These are phyloP conservation scores for Lota lota DNA, from an alignment of 2,113 vertebrate species.

Conservation along the genomic window DNA sequence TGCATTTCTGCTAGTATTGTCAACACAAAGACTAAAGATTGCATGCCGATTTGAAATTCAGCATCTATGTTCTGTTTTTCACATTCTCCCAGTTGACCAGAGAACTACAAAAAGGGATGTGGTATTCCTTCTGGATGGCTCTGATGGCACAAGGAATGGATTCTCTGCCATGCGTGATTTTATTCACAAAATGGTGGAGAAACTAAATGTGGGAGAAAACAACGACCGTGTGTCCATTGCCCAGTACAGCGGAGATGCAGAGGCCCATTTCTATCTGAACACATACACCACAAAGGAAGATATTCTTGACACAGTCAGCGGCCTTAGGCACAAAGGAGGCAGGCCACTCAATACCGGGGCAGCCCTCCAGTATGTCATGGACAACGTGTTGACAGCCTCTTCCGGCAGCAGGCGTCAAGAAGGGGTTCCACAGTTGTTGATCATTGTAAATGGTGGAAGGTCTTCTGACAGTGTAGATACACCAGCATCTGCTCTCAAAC, in stretches of 20 bases:
- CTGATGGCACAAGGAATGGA: constrained; percentile 57
- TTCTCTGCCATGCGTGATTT: constrained; percentile 59
- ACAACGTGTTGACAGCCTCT: constrained; percentile 76
- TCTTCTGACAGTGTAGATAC: constrained; percentile 76
- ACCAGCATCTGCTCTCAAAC: constrained; percentile 67
- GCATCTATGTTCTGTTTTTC: neutral
- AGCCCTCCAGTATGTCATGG: constrained; percentile 78
- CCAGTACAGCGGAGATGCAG: constrained; percentile 64
- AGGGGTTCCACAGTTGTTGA: constrained; percentile 80
- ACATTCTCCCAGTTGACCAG: neutral
- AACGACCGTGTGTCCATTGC: constrained; percentile 62
- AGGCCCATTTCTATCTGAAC: constrained; percentile 63
- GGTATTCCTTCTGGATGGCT: constrained; percentile 74
- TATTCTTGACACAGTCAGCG: constrained; percentile 36
- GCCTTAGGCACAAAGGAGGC: constrained; percentile 63
- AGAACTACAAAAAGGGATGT: constrained; percentile 36
- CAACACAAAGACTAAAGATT: too few species aligned
- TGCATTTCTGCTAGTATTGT: too few species aligned
- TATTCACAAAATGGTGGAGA: constrained; percentile 57
- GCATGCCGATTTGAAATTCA: too few species aligned
- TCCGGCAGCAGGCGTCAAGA: constrained; percentile 84
- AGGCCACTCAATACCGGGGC: constrained; percentile 78
- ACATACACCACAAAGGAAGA: constrained; percentile 53
- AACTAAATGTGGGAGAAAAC: constrained; percentile 51
- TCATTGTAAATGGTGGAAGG: constrained; percentile 80